Conservation (phyloP, 2,888 invertebrate species). For the Drosophila pegasa region DNA sequence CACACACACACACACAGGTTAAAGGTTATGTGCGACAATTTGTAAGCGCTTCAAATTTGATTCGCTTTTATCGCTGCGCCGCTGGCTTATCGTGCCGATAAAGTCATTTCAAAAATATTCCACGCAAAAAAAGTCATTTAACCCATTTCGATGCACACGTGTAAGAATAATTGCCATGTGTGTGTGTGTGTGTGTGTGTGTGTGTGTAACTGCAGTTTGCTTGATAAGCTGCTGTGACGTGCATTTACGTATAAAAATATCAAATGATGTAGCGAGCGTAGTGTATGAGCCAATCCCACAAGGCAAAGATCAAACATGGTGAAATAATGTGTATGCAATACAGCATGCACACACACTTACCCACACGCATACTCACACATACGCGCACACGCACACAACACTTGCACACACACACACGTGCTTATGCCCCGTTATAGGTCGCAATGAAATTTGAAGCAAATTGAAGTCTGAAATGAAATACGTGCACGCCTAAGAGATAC, state of each 20-base stretch:
- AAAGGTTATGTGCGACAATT: slow-evolving; percentile 8
- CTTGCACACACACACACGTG: slow-evolving; percentile 12
- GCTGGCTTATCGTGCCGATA: slow-evolving; percentile 39
- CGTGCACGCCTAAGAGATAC: slow-evolving; percentile 3
- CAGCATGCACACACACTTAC: background rate
- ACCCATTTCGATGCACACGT: slow-evolving; percentile 8
- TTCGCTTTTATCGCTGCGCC: slow-evolving; percentile 39
- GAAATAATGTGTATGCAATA: slow-evolving; percentile 23
- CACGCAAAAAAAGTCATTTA: slow-evolving; percentile 3
- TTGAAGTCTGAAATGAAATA: background rate
- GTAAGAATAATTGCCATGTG: background rate
- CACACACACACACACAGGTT: slow-evolving; percentile 12
- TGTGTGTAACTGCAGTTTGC: slow-evolving; percentile 3
- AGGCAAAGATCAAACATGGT: slow-evolving; percentile 38
- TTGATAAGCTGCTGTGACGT: slow-evolving; percentile 20
- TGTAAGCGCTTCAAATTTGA: slow-evolving; percentile 29
- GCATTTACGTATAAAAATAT: slow-evolving; percentile 1
- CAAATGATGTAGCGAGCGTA: slow-evolving; percentile 6
- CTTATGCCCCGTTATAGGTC: background rate
- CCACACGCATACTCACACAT: slow-evolving; percentile 9
- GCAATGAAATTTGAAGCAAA: slow-evolving; percentile 11
- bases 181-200: background rate
- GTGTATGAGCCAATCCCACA: slow-evolving; percentile 29
- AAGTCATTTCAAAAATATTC: slow-evolving; percentile 6
- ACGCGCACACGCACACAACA: background rate